phyloP scores from a whole-genome alignment of 2,888 invertebrate species.

The Parnassius orleans region DNA sequence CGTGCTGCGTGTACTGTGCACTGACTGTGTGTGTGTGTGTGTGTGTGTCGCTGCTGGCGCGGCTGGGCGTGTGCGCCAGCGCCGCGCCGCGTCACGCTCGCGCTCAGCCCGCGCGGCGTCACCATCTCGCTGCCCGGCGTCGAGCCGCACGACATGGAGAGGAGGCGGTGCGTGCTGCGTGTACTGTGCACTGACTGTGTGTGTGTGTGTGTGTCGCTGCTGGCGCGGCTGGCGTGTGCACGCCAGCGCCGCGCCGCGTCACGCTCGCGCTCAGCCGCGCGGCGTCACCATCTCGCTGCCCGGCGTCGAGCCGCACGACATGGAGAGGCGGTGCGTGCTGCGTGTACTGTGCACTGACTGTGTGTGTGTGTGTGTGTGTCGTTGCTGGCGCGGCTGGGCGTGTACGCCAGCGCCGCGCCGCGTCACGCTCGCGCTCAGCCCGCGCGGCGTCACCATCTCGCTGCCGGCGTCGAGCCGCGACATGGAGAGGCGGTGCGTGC shows the following conservation, averaged over 20 bases:
- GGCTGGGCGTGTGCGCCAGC: slow-evolving; percentile 89
- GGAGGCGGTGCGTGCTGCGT: slow-evolving; percentile 84
- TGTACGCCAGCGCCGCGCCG: slow-evolving; percentile 89
- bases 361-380: slow-evolving; percentile 43
- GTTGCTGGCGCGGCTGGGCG: slow-evolving; percentile 89
- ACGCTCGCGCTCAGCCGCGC: slow-evolving; percentile 85
- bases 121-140: slow-evolving; percentile 95
- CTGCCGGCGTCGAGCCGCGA: slow-evolving; percentile 96
- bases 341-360: too few species aligned
- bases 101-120: slow-evolving; percentile 85
- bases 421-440: slow-evolving; percentile 87
- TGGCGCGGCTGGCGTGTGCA: slow-evolving; percentile 91
- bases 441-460: slow-evolving; percentile 90
- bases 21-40: too few species aligned
- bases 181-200: too few species aligned
- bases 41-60: too few species aligned
- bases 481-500: slow-evolving; percentile 91
- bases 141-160: slow-evolving; percentile 97
- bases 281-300: slow-evolving; percentile 94
- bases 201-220: slow-evolving; percentile 63
- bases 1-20: slow-evolving; percentile 5
- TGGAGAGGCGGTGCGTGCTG: slow-evolving; percentile 90
- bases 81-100: slow-evolving; percentile 89
- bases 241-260: slow-evolving; percentile 88
- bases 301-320: slow-evolving; percentile 96